A percentile compares a stretch with the other conserved stretches of the same genome.
These are phyloP conservation scores for Zaprionus lineosus DNA, from an alignment of 2,888 invertebrate genomes.

Conservation along the genomic window DNA sequence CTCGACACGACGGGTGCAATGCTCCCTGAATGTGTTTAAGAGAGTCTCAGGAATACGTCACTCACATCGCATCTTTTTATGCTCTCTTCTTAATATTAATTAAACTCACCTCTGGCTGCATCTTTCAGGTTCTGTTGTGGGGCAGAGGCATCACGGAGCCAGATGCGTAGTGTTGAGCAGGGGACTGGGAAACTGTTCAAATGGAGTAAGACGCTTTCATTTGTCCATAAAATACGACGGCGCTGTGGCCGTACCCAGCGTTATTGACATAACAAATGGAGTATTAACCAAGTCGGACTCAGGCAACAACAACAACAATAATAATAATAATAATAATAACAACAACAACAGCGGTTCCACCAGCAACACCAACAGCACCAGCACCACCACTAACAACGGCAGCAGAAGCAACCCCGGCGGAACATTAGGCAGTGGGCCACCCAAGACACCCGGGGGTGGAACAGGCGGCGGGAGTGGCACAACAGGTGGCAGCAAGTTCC, in stretches of 20 bases:
- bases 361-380: constrained; percentile 19
- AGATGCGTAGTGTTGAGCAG: constrained; percentile 49
- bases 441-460: constrained; percentile 36
- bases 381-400: constrained; percentile 33
- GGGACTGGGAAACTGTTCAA: background rate
- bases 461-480: constrained; percentile 33
- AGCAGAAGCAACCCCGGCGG: constrained; percentile 23
- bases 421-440: constrained; percentile 36
- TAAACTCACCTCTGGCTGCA: too few relatives aligned
- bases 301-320: too few relatives aligned
- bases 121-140: too few relatives aligned
- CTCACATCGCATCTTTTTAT: too few relatives aligned
- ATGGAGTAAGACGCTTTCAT: constrained; percentile 44
- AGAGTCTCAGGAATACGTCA: too few relatives aligned
- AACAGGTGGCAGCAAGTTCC: constrained; percentile 84
- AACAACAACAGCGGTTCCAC: constrained; percentile 18
- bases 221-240: constrained; percentile 43
- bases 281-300: constrained; percentile 44
- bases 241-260: constrained; percentile 55
- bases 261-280: constrained; percentile 67
- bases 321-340: too few relatives aligned
- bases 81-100: too few relatives aligned
- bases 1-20: background rate
- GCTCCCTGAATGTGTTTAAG: too few relatives aligned
- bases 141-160: too few relatives aligned